These are phyloP conservation scores for Parelbella ahira DNA, from an alignment of 2,888 invertebrate genomes.

Conservation along the genomic window DNA sequence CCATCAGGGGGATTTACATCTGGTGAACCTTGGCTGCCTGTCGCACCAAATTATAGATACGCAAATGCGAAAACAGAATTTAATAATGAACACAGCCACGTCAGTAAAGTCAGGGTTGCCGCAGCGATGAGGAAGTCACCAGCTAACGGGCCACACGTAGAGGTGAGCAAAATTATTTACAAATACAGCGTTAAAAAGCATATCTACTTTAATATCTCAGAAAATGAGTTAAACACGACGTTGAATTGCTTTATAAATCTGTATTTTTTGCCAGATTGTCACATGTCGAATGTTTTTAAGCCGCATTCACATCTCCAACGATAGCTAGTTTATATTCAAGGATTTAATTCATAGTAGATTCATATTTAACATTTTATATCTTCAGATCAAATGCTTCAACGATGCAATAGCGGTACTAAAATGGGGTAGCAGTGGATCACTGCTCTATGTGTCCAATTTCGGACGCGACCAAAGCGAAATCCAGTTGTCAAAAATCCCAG, in stretches of 20 bases:
- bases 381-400: constrained; percentile 80
- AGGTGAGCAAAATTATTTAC: constrained; percentile 41
- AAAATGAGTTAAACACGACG: too few relatives aligned
- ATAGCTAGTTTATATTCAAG: too few relatives aligned
- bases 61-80: constrained; percentile 82
- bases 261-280: too few relatives aligned
- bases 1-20: constrained; percentile 70
- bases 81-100: constrained; percentile 71
- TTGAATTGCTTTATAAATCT: too few relatives aligned
- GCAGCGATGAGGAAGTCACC: constrained; percentile 67
- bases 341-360: too few relatives aligned
- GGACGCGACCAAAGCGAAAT: constrained; percentile 59
- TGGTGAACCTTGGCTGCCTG: constrained; percentile 84
- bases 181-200: too few relatives aligned
- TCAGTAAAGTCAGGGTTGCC: constrained; percentile 53
- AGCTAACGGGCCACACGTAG: constrained; percentile 63
- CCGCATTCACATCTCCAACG: too few relatives aligned
- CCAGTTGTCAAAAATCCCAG: constrained; percentile 65
- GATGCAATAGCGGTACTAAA: constrained; percentile 56
- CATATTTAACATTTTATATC: too few relatives aligned
- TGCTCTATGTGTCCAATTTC: constrained; percentile 70
- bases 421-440: constrained; percentile 63
- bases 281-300: too few relatives aligned
- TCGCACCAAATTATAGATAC: constrained; percentile 82
- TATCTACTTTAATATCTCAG: too few relatives aligned